A percentile compares a stretch with the other conserved stretches of the same genome.
Evolutionary conservation across 2,113 vertebrate genomes (phyloP).

Genomic region (Ginglymostoma cirratum): DNA sequence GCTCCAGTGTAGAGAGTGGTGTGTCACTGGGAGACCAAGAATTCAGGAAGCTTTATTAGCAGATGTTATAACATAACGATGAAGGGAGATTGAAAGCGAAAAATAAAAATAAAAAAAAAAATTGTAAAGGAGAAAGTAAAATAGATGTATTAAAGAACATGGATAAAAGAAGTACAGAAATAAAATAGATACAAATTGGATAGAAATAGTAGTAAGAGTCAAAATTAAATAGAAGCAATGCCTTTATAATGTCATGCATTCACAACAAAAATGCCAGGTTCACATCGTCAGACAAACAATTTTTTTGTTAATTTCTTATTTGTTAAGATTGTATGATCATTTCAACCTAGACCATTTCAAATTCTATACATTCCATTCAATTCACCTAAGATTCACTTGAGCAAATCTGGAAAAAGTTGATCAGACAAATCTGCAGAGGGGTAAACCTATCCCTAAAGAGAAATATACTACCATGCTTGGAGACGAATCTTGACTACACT

Average conservation of each 20-base stretch:
- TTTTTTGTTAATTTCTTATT: background rate
- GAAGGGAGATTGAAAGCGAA: constrained; percentile 44
- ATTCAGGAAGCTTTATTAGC: constrained; percentile 73
- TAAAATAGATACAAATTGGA: constrained; percentile 24
- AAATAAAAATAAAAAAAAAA: constrained; percentile 40
- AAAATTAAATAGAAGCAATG: constrained; percentile 21
- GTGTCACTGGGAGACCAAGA: constrained; percentile 76
- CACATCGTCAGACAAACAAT: background rate
- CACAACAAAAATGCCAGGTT: background rate
- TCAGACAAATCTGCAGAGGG: background rate
- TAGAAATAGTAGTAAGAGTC: background rate
- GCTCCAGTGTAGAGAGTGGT: constrained; percentile 61
- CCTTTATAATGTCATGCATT: background rate
- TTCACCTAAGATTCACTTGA: background rate
- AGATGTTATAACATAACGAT: constrained; percentile 52
- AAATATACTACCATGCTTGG: background rate
- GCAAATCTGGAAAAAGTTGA: background rate
- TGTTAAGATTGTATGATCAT: background rate
- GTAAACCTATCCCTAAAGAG: background rate
- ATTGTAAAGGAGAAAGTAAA: constrained; percentile 30
- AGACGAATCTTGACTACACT: background rate
- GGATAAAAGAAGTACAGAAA: constrained; percentile 49
- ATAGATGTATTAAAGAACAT: constrained; percentile 41
- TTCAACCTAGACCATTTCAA: background rate
- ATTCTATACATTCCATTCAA: background rate